Evolutionary conservation across 2,888 invertebrate species (phyloP), one percentile per base, ranked within the genome.

Genomic region (Nemoura dubitans): DNA sequence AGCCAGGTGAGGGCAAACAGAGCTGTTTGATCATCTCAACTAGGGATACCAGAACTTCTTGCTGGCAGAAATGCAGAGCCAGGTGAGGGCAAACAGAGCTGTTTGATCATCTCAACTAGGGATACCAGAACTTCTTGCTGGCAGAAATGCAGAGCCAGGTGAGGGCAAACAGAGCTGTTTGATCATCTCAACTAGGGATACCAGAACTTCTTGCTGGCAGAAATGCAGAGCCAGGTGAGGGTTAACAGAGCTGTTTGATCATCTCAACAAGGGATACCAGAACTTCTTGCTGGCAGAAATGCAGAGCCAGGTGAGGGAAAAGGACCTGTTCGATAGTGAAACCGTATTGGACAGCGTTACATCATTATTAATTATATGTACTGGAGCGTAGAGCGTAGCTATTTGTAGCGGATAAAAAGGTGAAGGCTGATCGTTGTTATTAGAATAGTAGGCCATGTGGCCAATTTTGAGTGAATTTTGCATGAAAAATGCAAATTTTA

Each of bases 111-210:
- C 93, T 97, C 26, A 97, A 97, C 92, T 92, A 93, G 26, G 95
- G 96, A 0, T 97, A 97, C 89, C 92, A 93, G 87, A 92, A 91
- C 89, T 91, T 92, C 89, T 89, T 93, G 29, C 92, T 93, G 89
- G 91, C 90, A 85, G 92, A 93, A 89, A 90, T 93, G 88, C 93
- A 93, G 89, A 92, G 92, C 88, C 93, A 95, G 94, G 95, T 95
- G n/a, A n/a, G n/a, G n/a, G n/a, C n/a, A n/a, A n/a, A n/a, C n/a
- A n/a, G 89, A 90, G 90, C 89, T 25, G 36, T 25, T 86, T 10
- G 36, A 97, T 90, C 95, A 95, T 91, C 93, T 97, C 26, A 97
- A 97, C 92, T 92, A 93, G 26, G 95, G 96, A 0, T 97, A 97
- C 89, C 92, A 93, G 87, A 92, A 91, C 89, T 91, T 92, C 89